Conservation (phyloP, 2,797 vertebrate genomes). For the Sebastes trivittatus region DNA sequence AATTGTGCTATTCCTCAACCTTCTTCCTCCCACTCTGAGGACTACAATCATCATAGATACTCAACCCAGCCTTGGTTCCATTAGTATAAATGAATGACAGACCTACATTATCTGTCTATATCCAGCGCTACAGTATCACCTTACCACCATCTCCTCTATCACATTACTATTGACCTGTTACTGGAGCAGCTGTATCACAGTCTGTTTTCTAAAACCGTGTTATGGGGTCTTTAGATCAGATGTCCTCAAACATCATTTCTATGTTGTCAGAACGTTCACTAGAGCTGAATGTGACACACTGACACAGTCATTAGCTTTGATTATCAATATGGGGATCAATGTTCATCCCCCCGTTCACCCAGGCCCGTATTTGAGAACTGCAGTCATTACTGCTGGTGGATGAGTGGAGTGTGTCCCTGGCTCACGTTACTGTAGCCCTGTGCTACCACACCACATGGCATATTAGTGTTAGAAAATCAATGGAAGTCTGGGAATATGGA, state of each 20-base stretch:
- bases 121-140: conserved; percentile 33
- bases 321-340: conserved; percentile 48
- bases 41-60: not conserved
- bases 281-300: conserved; percentile 29
- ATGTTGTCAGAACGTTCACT: conserved; percentile 16
- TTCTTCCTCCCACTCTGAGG: not conserved
- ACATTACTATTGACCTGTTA: conserved; percentile 59
- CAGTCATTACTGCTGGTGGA: conserved; percentile 28
- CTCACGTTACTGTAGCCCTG: conserved; percentile 57
- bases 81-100: conserved; percentile 7
- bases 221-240: not conserved
- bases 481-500: conserved; percentile 63
- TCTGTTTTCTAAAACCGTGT: conserved; percentile 1
- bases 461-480: conserved; percentile 69
- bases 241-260: conserved; percentile 14
- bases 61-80: not conserved
- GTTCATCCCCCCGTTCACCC: conserved; percentile 31
- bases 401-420: conserved; percentile 40
- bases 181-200: not conserved
- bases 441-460: conserved; percentile 58
- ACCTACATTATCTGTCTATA: not conserved
- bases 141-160: conserved; percentile 29
- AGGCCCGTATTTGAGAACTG: conserved; percentile 35
- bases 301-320: conserved; percentile 35
- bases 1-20: not conserved